Percentiles rank a stretch among this genome's conserved stretches.
Evolutionary conservation across 2,888 invertebrate species (phyloP).

Genomic region (Hirtodrosophila trivittata): DNA sequence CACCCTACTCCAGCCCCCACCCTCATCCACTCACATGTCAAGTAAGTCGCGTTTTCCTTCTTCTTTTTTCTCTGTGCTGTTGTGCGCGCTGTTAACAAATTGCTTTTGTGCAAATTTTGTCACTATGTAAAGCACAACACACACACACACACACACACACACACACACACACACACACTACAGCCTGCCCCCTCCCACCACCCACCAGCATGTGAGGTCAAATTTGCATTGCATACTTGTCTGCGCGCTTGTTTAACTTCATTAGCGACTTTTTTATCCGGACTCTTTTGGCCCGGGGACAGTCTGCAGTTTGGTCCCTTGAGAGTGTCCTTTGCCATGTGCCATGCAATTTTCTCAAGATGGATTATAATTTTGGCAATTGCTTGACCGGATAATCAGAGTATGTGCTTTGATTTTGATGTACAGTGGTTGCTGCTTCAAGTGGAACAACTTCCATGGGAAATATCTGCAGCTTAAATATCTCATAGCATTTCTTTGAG

Average conservation of each 20-base stretch:
- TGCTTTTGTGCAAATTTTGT: slow-evolving; percentile 77
- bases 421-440: slow-evolving; percentile 34
- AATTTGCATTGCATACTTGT: slow-evolving; percentile 47
- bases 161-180: too few species aligned
- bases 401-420: slow-evolving; percentile 38
- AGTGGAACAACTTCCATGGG: too few species aligned
- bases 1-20: background rate
- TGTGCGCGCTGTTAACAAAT: slow-evolving; percentile 62
- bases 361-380: slow-evolving; percentile 38
- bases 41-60: slow-evolving; percentile 46
- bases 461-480: too few species aligned
- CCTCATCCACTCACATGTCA: slow-evolving; percentile 48
- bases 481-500: too few species aligned
- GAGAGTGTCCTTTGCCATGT: slow-evolving; percentile 32
- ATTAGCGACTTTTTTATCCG: slow-evolving; percentile 51
- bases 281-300: slow-evolving; percentile 21
- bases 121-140: slow-evolving; percentile 44
- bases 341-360: slow-evolving; percentile 41
- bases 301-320: slow-evolving; percentile 20
- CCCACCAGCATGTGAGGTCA: too few species aligned
- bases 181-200: too few species aligned
- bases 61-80: slow-evolving; percentile 16
- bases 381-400: slow-evolving; percentile 80
- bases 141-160: slow-evolving; percentile 24
- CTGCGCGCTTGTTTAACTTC: slow-evolving; percentile 52